Evolutionary conservation across 2,888 invertebrate genomes (phyloP), one percentile per base, ranked within the genome.

Genomic region (Nowickia ferox): DNA sequence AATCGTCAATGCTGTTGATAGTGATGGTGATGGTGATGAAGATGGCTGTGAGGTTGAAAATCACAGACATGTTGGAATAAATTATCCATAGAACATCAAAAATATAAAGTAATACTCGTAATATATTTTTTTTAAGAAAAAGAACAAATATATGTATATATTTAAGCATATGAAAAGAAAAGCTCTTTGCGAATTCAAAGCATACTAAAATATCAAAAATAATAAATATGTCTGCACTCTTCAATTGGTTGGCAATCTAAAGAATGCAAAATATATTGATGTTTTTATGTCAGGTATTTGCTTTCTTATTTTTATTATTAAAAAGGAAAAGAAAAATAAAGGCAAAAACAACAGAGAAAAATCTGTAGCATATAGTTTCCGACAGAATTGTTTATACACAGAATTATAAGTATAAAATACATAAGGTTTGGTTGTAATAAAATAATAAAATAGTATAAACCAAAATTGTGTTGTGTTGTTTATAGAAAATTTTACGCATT

Each of bases 191-290:
- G 15, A 69, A 69, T 69, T 61, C n/a, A 30, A 40, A 30, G 38
- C 22, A 46, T 46, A 17, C 30, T 40, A n/a, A 48, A 42, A 42
- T 19, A 44, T 10, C 8, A 42, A 53, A 30, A 17, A 30, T 38
- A 51, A 66, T n/a, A 66, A 65, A 72, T 55, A 72, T 72, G 48
- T 51, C 48, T 48, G 57, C 40, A n/a, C 22, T 30, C 30, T 66
- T 66, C 8, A 57, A 76, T 42, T 51, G 61, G 40, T 19, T 57
- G 74, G 61, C 65, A 53, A 61, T 76, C 71, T 72, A 57, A 65
- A 59, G 53, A 57, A 75, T 75, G 57, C 53, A 84, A 59, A 79
- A 72, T 30, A 85, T 76, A 86, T 86, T 86, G 82, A 86, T 79
- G 71, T 83, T 71, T 79, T 71, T 48, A 51, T 76, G 59, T 5